These are phyloP conservation scores for Ceratitis capitata DNA, from an alignment of 1,140 invertebrate genomes.

Conservation along the genomic window DNA sequence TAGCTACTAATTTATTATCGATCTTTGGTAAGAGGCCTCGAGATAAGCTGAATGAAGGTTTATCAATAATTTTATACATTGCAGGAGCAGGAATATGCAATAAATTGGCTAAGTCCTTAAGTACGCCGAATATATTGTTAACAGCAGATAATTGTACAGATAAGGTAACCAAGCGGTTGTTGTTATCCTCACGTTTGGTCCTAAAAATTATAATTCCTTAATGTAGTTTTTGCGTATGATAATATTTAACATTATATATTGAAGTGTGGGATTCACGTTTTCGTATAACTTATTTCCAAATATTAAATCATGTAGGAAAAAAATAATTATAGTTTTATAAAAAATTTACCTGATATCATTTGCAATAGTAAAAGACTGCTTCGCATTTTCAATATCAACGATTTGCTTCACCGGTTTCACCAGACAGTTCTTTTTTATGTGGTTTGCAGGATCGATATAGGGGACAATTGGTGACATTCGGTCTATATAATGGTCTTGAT, in stretches of 20 bases:
- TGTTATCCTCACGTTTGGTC: constrained; percentile 65
- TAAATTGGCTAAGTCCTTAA: constrained; percentile 90
- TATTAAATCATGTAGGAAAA: background rate
- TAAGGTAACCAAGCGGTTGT: constrained; percentile 84
- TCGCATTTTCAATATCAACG: background rate
- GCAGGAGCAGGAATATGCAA: constrained; percentile 87
- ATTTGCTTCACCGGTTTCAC: background rate
- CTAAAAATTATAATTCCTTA: background rate
- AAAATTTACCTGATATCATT: background rate
- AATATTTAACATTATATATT: too few species aligned
- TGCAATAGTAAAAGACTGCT: background rate
- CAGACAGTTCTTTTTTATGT: background rate
- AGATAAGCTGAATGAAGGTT: constrained; percentile 23
- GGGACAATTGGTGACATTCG: constrained; percentile 80
- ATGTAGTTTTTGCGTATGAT: too few species aligned
- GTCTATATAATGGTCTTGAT: constrained; percentile 49
- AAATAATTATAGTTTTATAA: background rate
- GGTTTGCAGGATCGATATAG: constrained; percentile 47
- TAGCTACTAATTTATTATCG: constrained; percentile 17
- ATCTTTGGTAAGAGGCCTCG: constrained; percentile 13
- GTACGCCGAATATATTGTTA: constrained; percentile 90
- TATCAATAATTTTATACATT: constrained; percentile 70
- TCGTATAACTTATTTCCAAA: too few species aligned
- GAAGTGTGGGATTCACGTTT: too few species aligned
- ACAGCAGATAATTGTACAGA: constrained; percentile 91